Base-by-base conservation (phyloP, 64 coral and sea anemone genomes). In the Acropora tenuis region DNA sequence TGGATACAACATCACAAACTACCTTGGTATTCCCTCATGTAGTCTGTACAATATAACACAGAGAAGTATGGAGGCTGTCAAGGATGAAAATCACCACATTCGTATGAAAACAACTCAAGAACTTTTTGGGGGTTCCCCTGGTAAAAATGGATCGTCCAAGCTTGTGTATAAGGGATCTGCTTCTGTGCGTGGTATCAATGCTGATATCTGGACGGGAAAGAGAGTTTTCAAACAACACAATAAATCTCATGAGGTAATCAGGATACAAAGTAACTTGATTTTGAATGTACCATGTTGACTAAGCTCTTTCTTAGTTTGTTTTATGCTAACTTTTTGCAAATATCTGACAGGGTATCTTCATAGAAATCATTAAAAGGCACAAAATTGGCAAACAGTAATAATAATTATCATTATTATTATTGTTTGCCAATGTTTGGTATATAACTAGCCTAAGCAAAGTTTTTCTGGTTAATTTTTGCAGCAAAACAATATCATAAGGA, bases 161-260 rank as follows among this genome's bases (percentile, higher is more conserved):
- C 20, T 94, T 1, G 68, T 94, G 12, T 97, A 97, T 47, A 94
- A 73, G 13, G 95, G 95, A 0, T 48, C 92, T 13, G 40, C 92
- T 41, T 88, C 76, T 50, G 95, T 93, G 18, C 87, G 95, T 82
- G 92, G 95, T 5, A 91, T 97, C 50, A 77, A 74, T 79, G 73
- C 92, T 8, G 95, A 97, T 58, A 89, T 97, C 55, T 97, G 95
- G 95, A 80, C 90, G 55, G 67, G 69, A 6, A 94, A 93, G 48
- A 77, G 19, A 20, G 63, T 30, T 44, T 11, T 13, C 3, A 48
- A 47, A n/a, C 49, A 3, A 65, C 47, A 58, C 6, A 85, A 72
- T 30, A 18, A 30, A 50, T 48, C 61, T 4, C 0, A 42, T 60
- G 50, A 81, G 79, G 79, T 81, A 50, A 80, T 30, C 30, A 30